Conservation (phyloP, 2,888 invertebrate genomes). For the Eupithecia subumbrata region DNA sequence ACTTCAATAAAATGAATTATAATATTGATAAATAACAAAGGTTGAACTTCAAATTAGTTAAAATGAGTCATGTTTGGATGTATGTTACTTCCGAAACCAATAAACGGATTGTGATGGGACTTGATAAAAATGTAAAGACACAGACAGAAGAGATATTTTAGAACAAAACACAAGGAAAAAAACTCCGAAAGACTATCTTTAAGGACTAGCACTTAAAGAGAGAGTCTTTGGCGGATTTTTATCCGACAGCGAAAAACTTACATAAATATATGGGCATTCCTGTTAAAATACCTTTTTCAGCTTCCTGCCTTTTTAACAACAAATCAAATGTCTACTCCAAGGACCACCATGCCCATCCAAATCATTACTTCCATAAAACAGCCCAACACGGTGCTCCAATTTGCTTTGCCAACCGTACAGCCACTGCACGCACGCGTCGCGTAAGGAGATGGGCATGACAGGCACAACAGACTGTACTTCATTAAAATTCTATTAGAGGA, state of each 20-base stretch:
- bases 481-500: constrained; percentile 84
- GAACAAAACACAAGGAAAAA: too few species aligned
- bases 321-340: neutral
- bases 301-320: neutral
- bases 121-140: neutral
- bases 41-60: too few species aligned
- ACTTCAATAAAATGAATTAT: too few species aligned
- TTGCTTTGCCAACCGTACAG: constrained; percentile 51
- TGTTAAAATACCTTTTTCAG: too few species aligned
- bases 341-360: neutral
- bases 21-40: too few species aligned
- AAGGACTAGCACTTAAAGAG: too few species aligned
- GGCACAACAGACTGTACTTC: constrained; percentile 82
- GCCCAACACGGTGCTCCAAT: constrained; percentile 20
- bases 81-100: too few species aligned
- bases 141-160: too few species aligned
- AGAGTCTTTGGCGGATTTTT: too few species aligned
- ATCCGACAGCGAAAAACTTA: neutral
- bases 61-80: too few species aligned
- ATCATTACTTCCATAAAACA: neutral
- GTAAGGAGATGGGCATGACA: constrained; percentile 82
- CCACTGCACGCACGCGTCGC: constrained; percentile 66
- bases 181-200: too few species aligned
- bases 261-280: too few species aligned
- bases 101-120: neutral